Percentiles rank a stretch among this genome's conserved stretches.
Evolutionary conservation across 2,888 invertebrate species (phyloP).

Genomic region (Melieria omissa): DNA sequence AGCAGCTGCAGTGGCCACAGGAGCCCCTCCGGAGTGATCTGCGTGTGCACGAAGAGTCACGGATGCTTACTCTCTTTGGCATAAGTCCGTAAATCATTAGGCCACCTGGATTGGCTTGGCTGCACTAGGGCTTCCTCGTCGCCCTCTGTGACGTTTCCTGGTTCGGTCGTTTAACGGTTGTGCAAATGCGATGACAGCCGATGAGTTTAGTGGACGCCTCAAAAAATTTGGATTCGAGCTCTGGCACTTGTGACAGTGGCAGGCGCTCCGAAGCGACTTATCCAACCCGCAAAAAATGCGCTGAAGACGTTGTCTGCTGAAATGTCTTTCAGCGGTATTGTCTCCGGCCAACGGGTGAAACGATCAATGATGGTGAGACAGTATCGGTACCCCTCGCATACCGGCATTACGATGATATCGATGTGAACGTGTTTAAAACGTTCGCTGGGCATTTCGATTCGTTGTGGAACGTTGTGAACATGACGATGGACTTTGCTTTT

Average conservation of each 20-base stretch:
- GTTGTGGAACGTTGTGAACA: not conserved
- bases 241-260: conserved; percentile 9
- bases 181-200: no score
- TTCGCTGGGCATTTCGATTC: not conserved
- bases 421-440: conserved; percentile 24
- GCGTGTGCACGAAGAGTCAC: no score
- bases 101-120: no score
- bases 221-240: conserved; percentile 20
- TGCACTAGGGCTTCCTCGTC: no score
- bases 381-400: not conserved
- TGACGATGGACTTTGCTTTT: conserved; percentile 1
- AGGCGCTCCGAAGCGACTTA: conserved; percentile 14
- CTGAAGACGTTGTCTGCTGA: no score
- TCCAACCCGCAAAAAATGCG: no score
- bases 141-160: no score
- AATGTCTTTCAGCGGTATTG: not conserved
- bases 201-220: conserved; percentile 5
- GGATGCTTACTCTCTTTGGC: no score
- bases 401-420: conserved; percentile 19
- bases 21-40: no score
- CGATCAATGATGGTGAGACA: conserved; percentile 9
- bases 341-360: not conserved
- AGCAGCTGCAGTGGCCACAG: no score
- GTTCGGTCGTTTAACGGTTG: no score
- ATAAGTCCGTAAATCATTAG: no score